Conservation (phyloP, 2,113 vertebrate species). For the Syngnathoides biaculeatus region DNA sequence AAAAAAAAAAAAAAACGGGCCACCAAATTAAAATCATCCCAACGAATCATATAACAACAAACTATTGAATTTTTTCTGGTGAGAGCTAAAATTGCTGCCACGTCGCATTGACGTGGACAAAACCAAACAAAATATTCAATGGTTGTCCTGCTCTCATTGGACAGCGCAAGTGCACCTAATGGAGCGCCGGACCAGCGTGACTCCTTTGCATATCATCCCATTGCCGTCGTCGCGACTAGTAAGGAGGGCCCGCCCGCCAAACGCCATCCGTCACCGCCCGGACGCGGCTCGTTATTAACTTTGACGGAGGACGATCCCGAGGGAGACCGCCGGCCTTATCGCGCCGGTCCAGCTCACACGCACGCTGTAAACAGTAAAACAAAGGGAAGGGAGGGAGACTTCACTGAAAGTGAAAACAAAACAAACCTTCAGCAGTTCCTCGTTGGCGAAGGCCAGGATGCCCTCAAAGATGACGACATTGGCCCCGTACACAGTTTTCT, state of each 20-base stretch:
- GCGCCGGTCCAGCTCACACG: constrained; percentile 21
- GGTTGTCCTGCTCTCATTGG: background rate
- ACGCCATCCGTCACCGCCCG: constrained; percentile 32
- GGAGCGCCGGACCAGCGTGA: background rate
- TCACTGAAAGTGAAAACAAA: background rate
- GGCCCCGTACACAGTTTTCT: constrained; percentile 89
- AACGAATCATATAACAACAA: no score
- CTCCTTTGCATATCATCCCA: constrained; percentile 26
- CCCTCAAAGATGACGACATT: constrained; percentile 90
- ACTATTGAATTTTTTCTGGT: no score
- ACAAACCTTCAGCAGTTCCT: constrained; percentile 85
- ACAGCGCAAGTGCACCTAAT: background rate
- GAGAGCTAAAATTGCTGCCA: no score
- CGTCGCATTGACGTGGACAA: no score
- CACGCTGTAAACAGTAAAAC: constrained; percentile 4
- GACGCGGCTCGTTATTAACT: constrained; percentile 29
- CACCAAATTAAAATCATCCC: no score
- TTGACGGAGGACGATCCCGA: constrained; percentile 25
- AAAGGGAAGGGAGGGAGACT: constrained; percentile 4
- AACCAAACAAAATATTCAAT: no score
- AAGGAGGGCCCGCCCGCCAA: constrained; percentile 13
- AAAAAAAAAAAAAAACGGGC: no score
- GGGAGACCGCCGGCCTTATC: constrained; percentile 37
- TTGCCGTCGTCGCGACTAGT: background rate
- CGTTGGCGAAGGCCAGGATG: constrained; percentile 87